phyloP scores from a whole-genome alignment of 2,797 vertebrate genomes.

The Tangara arthus region DNA sequence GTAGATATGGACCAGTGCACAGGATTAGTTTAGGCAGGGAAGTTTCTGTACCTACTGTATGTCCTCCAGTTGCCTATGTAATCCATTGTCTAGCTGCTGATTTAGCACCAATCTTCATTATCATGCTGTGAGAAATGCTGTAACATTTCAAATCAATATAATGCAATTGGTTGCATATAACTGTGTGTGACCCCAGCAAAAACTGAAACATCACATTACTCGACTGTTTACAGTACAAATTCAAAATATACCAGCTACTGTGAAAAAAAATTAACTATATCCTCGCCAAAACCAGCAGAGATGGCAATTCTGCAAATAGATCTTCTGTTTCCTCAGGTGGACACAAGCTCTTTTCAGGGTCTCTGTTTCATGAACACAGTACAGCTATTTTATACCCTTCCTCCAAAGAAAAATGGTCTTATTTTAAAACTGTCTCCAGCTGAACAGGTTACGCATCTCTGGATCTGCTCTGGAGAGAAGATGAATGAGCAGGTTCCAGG shows the following conservation, averaged over 20 bases:
- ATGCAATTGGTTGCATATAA: background rate
- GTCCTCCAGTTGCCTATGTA: background rate
- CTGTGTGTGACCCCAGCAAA: background rate
- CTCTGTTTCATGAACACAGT: background rate
- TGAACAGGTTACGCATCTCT: conserved; percentile 28
- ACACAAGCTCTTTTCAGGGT: background rate
- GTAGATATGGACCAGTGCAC: background rate
- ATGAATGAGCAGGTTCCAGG: background rate
- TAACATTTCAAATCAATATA: background rate
- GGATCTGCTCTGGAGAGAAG: background rate
- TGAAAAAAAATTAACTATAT: background rate
- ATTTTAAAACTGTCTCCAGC: conserved; percentile 2
- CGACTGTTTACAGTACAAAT: background rate
- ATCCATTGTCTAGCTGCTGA: background rate
- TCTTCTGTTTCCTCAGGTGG: background rate
- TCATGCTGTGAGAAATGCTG: background rate
- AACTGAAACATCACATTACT: background rate
- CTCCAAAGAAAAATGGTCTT: conserved; percentile 27
- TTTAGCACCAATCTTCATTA: background rate
- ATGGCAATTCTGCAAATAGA: background rate
- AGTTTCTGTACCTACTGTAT: background rate
- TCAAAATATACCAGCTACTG: background rate
- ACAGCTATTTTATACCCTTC: background rate
- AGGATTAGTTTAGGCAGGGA: background rate
- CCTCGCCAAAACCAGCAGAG: background rate